Base-by-base conservation (phyloP, 2,797 vertebrate species). In the Chloroceryle amazona region DNA sequence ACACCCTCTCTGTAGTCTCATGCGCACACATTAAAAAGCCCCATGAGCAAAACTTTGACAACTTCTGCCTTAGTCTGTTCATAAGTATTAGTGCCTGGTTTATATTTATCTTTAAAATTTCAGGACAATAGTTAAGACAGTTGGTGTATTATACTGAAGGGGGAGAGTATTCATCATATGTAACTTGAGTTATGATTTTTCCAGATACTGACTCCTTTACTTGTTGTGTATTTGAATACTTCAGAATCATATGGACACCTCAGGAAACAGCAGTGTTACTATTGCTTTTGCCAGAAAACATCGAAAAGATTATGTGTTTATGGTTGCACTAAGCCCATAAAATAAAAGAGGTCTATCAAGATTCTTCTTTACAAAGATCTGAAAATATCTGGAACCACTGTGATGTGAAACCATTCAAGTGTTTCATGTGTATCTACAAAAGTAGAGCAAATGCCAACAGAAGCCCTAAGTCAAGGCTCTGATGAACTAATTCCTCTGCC, bases 401-500 rank as follows among this genome's bases (percentile, higher is more conserved):
- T 18, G 80, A 65, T 49, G 58, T 60, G n/a, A 82, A 74, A 75
- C 17, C 54, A 58, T 44, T 89, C 31, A 86, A 82, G 44, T 61
- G 57, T 95, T 79, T 70, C 39, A 51, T 31, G 9, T 84, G 76
- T 63, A 25, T 92, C 42, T 47, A 25, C 42, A 73, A 44, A 80
- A 95, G 67, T 13, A 83, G 88, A 80, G 42, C 41, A 82, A 95
- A 91, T 94, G 46, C 63, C 66, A 92, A 88, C 41, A 82, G 60
- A 78, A 65, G n/a, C 23, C 18, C 39, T 80, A 57, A 75, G 10
- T 74, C 61, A 88, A 84, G 58, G 51, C 31, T 79, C 35, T 73
- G 62, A 67, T 62, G 80, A 90, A 57, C 57, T 65, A 58, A 82
- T 94, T 96, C 62, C 57, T 83, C 73, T 81, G 75, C 62, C 41